phyloP scores from a whole-genome alignment of 1,140 invertebrate species.

The Adelges cooleyi region DNA sequence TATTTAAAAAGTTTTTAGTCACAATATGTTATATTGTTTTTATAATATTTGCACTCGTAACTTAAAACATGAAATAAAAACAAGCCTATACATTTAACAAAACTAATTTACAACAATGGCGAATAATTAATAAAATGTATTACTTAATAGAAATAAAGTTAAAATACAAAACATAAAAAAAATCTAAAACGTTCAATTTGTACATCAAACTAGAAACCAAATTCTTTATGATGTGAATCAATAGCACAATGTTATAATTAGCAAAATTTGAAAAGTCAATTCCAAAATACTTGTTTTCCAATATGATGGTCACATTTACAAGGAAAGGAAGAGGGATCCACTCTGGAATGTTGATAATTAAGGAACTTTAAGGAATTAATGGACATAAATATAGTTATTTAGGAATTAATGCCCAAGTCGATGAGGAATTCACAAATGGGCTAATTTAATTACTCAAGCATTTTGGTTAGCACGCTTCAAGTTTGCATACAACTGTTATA shows the following conservation, averaged over 20 bases:
- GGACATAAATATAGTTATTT: neutral
- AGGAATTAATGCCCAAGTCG: constrained; percentile 10
- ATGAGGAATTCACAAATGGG: constrained; percentile 11
- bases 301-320: constrained; percentile 13
- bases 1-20: neutral
- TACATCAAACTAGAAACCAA: constrained; percentile 19
- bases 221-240: constrained; percentile 3
- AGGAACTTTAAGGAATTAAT: constrained; percentile 26
- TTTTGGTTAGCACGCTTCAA: constrained; percentile 8
- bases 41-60: constrained; percentile 1
- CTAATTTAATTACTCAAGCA: constrained; percentile 12
- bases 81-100: constrained; percentile 14
- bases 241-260: constrained; percentile 7
- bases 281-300: constrained; percentile 27
- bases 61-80: constrained; percentile 12
- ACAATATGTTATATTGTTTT: constrained; percentile 17
- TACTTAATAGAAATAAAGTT: neutral
- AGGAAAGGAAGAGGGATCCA: constrained; percentile 28
- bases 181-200: neutral
- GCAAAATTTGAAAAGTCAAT: neutral
- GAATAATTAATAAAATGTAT: constrained; percentile 8
- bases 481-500: neutral
- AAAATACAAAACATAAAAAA: neutral
- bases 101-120: constrained; percentile 13
- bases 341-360: constrained; percentile 28